Evolutionary conservation across 2,888 invertebrate species (phyloP).

Genomic region (Lutraria lutraria): DNA sequence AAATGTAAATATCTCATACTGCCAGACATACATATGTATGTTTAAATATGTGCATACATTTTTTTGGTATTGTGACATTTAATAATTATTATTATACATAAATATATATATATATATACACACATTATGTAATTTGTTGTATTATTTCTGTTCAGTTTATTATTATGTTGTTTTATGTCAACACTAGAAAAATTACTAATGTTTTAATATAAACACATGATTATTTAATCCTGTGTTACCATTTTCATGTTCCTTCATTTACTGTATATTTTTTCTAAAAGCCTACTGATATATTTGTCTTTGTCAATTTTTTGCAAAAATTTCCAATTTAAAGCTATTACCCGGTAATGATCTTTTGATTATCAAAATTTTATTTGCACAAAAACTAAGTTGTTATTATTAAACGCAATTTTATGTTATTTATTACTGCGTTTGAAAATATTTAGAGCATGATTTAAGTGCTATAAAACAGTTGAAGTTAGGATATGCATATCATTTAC

Average conservation of each 20-base stretch:
- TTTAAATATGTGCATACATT: background rate
- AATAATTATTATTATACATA: slow-evolving; percentile 4
- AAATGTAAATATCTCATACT: background rate
- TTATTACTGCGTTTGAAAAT: too few relatives aligned
- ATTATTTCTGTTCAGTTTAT: slow-evolving; percentile 11
- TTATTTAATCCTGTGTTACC: background rate
- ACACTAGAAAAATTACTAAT: slow-evolving; percentile 4
- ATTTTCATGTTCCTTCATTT: background rate
- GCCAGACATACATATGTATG: background rate
- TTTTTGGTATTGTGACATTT: background rate
- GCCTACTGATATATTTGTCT: too few relatives aligned
- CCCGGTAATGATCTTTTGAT: too few relatives aligned
- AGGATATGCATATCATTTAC: slow-evolving; percentile 2
- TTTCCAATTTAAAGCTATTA: too few relatives aligned
- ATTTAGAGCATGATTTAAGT: background rate
- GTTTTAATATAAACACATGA: background rate
- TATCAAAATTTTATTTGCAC: too few relatives aligned
- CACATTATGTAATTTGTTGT: slow-evolving; percentile 23
- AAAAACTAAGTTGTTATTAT: too few relatives aligned
- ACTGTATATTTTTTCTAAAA: too few relatives aligned
- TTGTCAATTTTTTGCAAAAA: too few relatives aligned
- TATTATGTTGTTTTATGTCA: slow-evolving; percentile 17
- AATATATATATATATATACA: slow-evolving; percentile 2
- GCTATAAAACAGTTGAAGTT: background rate
- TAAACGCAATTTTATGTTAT: too few relatives aligned